Evolutionary conservation across 1,140 invertebrate genomes (phyloP), one percentile per base, ranked within the genome.

Genomic region (Pararge aegeria): DNA sequence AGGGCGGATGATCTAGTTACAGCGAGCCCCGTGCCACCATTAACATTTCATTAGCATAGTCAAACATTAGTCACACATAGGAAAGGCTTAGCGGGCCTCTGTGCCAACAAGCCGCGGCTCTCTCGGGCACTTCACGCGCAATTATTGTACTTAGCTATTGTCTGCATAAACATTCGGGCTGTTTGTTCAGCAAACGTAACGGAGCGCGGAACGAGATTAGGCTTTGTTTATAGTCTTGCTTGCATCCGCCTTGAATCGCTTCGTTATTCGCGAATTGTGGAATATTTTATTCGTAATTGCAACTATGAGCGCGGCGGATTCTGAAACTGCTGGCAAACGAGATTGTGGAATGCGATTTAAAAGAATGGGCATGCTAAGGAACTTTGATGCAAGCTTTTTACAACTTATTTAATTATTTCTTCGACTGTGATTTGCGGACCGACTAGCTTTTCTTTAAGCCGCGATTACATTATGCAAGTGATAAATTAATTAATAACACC

Each of bases 41-140:
- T 89, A 87, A 72, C 86, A 89, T 89, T 59, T 83, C 64, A 86
- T 89, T 87, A 87, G 57, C 86, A 89, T 89, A 85, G 24, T 63
- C 78, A 86, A 87, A 87, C 80, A 86, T 80, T 79, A 75, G 80
- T 84, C 75, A 78, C 73, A 80, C 73, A 74, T 78, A 72, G 78
- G 68, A 75, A 73, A 70, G 75, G 78, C 74, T 80, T 74, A 83
- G 73, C 65, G 79, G 68, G 69, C 55, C 67, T 78, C 65, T 75
- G 72, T 70, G 68, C 74, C 70, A 83, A 81, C 78, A 83, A 69
- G 72, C 64, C 64, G 61, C 62, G 60, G 40, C 13, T 46, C 40
- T 44, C 19, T n/a, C 58, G 57, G 60, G 66, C 73, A 76, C 75
- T 83, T 73, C 74, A 75, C 68, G 74, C 75, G 69, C 77, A 85